These are phyloP conservation scores for Tachina fera DNA, from an alignment of 2,888 invertebrate genomes.

Conservation along the genomic window DNA sequence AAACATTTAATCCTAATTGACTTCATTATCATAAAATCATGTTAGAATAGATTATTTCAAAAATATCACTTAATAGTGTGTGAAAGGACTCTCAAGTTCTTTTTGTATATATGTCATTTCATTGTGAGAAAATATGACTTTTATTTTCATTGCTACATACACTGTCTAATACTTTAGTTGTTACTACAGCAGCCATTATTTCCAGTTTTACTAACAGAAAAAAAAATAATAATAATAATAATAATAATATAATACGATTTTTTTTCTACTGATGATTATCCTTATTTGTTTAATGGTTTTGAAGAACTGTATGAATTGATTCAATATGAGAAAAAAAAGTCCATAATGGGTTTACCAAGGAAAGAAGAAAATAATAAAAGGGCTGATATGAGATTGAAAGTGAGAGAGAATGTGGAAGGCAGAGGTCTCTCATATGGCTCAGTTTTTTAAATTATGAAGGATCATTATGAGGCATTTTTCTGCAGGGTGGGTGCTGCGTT, in stretches of 20 bases:
- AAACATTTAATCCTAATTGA: slow-evolving; percentile 65
- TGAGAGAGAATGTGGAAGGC: too few relatives aligned
- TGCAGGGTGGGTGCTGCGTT: too few relatives aligned
- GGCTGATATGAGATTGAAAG: too few relatives aligned
- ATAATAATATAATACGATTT: neutral
- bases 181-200: slow-evolving; percentile 9
- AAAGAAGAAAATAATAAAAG: too few relatives aligned
- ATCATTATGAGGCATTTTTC: too few relatives aligned
- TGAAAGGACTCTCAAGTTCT: neutral
- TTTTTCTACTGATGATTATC: slow-evolving; percentile 18
- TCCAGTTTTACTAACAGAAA: neutral
- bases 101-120: neutral
- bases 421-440: too few relatives aligned
- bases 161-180: neutral
- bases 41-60: slow-evolving; percentile 51
- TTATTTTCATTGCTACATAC: neutral
- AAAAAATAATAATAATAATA: slow-evolving; percentile 25
- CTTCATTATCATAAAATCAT: slow-evolving; percentile 66
- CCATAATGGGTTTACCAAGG: too few relatives aligned
- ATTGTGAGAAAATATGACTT: neutral
- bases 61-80: slow-evolving; percentile 50
- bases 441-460: too few relatives aligned
- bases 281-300: slow-evolving; percentile 20
- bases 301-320: slow-evolving; percentile 10
- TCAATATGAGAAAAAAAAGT: neutral